These are phyloP conservation scores for Phoeniculus purpureus DNA, from an alignment of 2,797 vertebrate species.

Conservation along the genomic window DNA sequence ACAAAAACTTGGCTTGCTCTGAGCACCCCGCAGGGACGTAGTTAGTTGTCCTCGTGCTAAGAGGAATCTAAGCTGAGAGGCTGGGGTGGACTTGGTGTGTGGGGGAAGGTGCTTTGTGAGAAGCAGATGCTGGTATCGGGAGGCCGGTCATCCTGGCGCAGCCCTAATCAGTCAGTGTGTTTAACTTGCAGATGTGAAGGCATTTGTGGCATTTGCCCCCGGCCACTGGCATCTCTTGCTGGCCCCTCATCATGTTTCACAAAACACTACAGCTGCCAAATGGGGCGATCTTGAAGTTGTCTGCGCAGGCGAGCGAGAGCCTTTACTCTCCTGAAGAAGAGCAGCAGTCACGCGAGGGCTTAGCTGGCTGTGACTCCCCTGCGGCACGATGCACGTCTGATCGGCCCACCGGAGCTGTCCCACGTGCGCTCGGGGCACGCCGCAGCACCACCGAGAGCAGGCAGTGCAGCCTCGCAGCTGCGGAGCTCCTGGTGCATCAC, in stretches of 20 bases:
- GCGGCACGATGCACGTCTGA: constrained; percentile 37
- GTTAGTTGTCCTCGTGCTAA: not conserved
- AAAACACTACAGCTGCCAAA: not conserved
- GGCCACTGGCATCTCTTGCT: not conserved
- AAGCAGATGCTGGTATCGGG: not conserved
- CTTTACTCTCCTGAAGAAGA: constrained; percentile 1
- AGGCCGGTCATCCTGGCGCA: not conserved
- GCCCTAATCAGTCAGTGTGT: not conserved
- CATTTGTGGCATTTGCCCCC: not conserved
- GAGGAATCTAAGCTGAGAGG: not conserved
- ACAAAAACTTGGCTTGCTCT: not conserved
- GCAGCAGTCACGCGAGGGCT: constrained; percentile 27
- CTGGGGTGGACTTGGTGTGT: not conserved
- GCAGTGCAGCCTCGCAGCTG: constrained; percentile 24
- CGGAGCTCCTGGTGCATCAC: constrained; percentile 56
- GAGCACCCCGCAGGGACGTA: not conserved
- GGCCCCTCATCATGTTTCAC: not conserved
- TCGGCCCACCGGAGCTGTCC: constrained; percentile 59
- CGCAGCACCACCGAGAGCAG: constrained; percentile 41
- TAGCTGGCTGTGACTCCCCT: constrained; percentile 32
- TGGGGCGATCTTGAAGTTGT: constrained; percentile 19
- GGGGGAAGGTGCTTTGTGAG: not conserved
- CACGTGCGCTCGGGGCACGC: constrained; percentile 16
- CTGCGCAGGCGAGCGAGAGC: constrained; percentile 2
- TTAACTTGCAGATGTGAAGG: not conserved